Evolutionary conservation across 1,140 invertebrate species (phyloP).

Genomic region (Zaprionus inermis): DNA sequence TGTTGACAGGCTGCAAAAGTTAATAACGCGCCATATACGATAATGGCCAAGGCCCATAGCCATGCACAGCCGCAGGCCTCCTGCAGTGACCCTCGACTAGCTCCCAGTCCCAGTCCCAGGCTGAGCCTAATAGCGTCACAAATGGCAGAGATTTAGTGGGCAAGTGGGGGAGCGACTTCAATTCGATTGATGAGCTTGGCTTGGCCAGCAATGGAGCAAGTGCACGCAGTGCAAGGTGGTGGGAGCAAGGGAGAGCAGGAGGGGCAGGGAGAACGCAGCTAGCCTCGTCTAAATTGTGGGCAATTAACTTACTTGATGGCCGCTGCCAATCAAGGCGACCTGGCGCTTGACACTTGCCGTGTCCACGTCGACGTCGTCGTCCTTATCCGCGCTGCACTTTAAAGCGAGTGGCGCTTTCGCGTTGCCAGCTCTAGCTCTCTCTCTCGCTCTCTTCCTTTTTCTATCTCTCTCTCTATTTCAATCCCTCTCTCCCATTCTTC

Average conservation of each 20-base stretch:
- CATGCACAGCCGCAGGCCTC: conserved; percentile 23
- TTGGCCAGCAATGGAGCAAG: conserved; percentile 41
- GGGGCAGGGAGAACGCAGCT: neutral
- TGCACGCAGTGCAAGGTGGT: conserved; percentile 28
- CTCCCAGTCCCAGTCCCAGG: conserved; percentile 14
- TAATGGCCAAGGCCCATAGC: conserved; percentile 59
- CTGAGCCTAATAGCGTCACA: conserved; percentile 68
- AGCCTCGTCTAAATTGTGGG: conserved; percentile 68
- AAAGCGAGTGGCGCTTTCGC: conserved; percentile 31
- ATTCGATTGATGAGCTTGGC: conserved; percentile 77
- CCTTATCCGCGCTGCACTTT: conserved; percentile 42
- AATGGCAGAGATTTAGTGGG: conserved; percentile 74
- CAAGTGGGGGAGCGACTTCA: conserved; percentile 54
- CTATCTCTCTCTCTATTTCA: neutral
- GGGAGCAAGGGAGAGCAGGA: neutral
- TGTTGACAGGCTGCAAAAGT: conserved; percentile 79
- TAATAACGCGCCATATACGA: conserved; percentile 78
- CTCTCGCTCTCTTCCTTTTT: neutral
- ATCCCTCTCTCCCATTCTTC: neutral
- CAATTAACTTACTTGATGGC: conserved; percentile 80
- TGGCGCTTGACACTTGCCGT: conserved; percentile 38
- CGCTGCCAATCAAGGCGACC: conserved; percentile 75
- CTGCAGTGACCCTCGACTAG: neutral
- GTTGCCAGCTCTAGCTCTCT: conserved; percentile 13
- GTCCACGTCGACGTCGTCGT: conserved; percentile 28